Evolutionary conservation across 2,113 vertebrate species (phyloP).

Genomic region (Sphaerodactylus townsendi): DNA sequence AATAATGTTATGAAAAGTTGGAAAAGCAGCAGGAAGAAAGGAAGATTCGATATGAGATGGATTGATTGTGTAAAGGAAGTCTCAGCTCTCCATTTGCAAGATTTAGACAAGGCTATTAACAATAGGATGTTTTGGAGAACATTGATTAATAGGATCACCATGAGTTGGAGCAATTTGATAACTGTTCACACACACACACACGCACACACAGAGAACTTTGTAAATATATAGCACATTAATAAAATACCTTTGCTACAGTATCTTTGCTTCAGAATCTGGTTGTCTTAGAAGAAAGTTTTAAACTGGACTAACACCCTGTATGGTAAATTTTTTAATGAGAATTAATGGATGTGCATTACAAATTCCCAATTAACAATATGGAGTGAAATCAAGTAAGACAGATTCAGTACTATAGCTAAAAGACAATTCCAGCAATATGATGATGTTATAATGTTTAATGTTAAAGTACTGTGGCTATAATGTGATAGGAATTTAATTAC

Average conservation of each 20-base stretch:
- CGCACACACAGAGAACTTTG: not conserved
- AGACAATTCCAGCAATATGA: not conserved
- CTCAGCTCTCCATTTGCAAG: too few species aligned
- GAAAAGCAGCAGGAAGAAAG: too few species aligned
- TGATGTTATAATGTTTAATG: slow-evolving; percentile 2
- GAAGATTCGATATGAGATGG: too few species aligned
- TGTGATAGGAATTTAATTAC: slow-evolving; percentile 42
- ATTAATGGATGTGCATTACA: not conserved
- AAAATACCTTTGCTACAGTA: slow-evolving; percentile 10
- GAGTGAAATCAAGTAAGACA: not conserved
- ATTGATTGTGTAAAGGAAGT: too few species aligned
- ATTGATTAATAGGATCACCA: too few species aligned
- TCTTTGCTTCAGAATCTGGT: not conserved
- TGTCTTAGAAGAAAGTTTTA: slow-evolving; percentile 8
- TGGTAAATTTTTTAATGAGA: slow-evolving; percentile 21
- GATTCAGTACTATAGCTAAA: accelerated
- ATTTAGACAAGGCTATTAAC: too few species aligned
- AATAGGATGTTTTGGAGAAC: too few species aligned
- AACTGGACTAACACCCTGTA: not conserved
- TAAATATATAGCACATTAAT: not conserved
- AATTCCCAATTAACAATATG: not conserved
- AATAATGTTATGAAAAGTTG: too few species aligned
- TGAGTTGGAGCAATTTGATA: too few species aligned
- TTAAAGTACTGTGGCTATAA: slow-evolving; percentile 7
- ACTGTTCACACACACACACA: too few species aligned